Base-by-base conservation (phyloP, 2,888 invertebrate species). In the Mactromeris polynyma region DNA sequence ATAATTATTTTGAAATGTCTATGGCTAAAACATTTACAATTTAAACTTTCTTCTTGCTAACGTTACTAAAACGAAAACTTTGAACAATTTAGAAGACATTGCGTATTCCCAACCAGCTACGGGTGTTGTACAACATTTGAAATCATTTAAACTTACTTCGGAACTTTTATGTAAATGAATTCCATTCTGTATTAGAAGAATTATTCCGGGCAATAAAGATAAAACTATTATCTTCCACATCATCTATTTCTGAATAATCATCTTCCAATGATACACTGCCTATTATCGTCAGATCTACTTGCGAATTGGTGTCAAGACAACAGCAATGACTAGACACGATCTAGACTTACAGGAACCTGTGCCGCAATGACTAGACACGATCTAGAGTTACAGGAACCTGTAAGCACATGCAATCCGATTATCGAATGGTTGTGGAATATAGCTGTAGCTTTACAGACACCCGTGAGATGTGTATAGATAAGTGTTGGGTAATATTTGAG, bases 181-280 rank as follows among this genome's bases (percentile, higher is more conserved):
- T 14, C 86, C 58, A 46, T 83, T 86, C 51, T 83, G 86, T 21
- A 86, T 46, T 1, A 82, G 46, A 17, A 86, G 46, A n/a, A 86
- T 82, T 36, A 86, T 38, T 33, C 86, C 86, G 0, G 86, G 82
- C 3, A 86, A 78, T 21, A 86, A 17, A 3, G 86, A 82, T 1
- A 86, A 17, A n/a, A 54, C 11, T n/a, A 86, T 82, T 31, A 82
- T 86, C 26, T 78, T 42, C 82, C 81, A 86, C 86, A 86, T 86
- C 17, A 3, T n/a, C 11, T 54, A 14, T 26, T 26, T 3, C 26
- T 6, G 26, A 21, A 40, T 78, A 6, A 17, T 40, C n/a, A 33
- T 78, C 11, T 9, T 64, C 26, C 19, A 51, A 9, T 51, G 51
- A 1, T 1, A 51, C n/a, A n/a, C n/a, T n/a, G n/a, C n/a, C n/a